phyloP scores from a whole-genome alignment of 2,888 invertebrate genomes.

The Chrysodeixis includens region DNA sequence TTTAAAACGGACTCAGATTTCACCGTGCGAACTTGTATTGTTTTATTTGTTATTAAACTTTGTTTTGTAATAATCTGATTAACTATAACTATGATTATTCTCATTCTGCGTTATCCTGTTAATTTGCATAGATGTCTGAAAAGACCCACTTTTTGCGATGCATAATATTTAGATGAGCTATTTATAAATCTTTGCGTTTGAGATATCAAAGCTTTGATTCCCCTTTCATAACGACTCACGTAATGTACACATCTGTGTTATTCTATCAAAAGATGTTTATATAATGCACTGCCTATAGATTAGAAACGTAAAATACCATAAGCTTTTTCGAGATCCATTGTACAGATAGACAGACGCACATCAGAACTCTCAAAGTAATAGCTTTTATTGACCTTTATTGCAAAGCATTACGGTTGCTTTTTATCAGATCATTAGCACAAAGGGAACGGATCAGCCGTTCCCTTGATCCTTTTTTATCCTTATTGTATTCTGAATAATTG shows the following conservation, averaged over 20 bases:
- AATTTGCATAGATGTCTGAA: slow-evolving; percentile 19
- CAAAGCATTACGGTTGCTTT: background rate
- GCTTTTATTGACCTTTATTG: background rate
- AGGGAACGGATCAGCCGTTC: background rate
- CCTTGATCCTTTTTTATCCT: background rate
- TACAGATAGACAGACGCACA: background rate
- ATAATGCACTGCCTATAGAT: slow-evolving; percentile 4
- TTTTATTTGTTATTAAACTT: slow-evolving; percentile 44
- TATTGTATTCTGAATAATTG: background rate
- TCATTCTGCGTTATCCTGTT: slow-evolving; percentile 22
- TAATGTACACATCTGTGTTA: background rate
- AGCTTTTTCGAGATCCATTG: background rate
- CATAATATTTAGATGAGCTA: background rate
- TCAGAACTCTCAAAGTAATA: background rate
- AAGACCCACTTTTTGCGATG: slow-evolving; percentile 19
- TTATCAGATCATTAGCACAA: background rate
- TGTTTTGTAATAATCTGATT: slow-evolving; percentile 40
- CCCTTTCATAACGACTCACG: background rate
- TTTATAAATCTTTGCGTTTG: background rate
- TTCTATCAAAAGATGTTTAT: background rate
- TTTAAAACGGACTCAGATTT: slow-evolving; percentile 46
- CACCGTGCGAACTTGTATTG: slow-evolving; percentile 55
- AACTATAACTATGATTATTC: slow-evolving; percentile 8
- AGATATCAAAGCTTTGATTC: background rate
- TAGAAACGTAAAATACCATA: background rate